Conservation (phyloP, 1,140 invertebrate genomes). For the Drosophila bipectinata region DNA sequence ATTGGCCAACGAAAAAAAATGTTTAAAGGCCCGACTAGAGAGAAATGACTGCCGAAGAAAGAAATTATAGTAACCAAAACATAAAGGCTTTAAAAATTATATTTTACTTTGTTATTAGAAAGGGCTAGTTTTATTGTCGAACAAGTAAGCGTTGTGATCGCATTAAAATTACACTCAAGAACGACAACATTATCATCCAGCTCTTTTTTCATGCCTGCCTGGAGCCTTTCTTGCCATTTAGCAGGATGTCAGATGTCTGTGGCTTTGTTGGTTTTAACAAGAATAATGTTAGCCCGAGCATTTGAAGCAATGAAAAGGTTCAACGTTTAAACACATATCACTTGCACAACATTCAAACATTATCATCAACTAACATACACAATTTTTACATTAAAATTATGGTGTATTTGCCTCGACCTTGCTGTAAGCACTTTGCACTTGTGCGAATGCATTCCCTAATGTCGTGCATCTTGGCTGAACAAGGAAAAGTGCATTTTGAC, state of each 20-base stretch:
- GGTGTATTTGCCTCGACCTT: not conserved
- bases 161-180: constrained; percentile 69
- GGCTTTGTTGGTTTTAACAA: constrained; percentile 62
- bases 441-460: constrained; percentile 2
- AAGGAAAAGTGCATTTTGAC: constrained; percentile 74
- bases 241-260: constrained; percentile 16
- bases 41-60: constrained; percentile 57
- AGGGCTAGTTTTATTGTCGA: constrained; percentile 38
- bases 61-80: constrained; percentile 9
- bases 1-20: constrained; percentile 63
- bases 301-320: not conserved
- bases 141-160: constrained; percentile 54
- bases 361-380: not conserved
- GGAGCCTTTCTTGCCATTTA: constrained; percentile 35
- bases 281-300: constrained; percentile 18
- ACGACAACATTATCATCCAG: constrained; percentile 6
- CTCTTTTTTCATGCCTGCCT: constrained; percentile 46
- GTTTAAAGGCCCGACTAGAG: constrained; percentile 55
- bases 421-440: constrained; percentile 3
- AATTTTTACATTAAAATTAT: no score
- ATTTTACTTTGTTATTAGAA: not conserved
- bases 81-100: not conserved
- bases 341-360: not conserved
- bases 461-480: constrained; percentile 11
- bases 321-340: not conserved